Conservation (phyloP, 2,797 vertebrate genomes). For the Rhinoraja longicauda region DNA sequence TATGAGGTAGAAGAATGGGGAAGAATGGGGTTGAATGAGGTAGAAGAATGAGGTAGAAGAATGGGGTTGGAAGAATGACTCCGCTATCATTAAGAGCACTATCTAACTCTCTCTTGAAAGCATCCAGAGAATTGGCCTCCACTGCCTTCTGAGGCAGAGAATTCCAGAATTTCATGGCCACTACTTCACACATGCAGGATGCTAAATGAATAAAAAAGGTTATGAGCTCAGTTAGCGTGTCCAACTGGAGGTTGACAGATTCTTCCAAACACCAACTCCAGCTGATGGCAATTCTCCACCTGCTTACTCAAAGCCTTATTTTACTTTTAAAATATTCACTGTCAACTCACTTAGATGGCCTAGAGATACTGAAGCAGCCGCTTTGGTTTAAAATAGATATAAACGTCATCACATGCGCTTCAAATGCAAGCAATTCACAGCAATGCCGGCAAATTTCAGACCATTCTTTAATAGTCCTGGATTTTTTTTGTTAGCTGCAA, state of each 20-base stretch:
- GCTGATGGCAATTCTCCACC: conserved; percentile 16
- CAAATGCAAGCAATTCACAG: neutral
- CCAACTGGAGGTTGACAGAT: neutral
- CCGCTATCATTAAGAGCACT: too few species aligned
- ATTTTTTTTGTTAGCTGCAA: neutral
- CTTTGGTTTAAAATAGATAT: neutral
- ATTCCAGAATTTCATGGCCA: neutral
- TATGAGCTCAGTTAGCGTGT: neutral
- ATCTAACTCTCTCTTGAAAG: too few species aligned
- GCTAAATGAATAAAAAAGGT: conserved; percentile 6
- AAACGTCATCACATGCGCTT: neutral
- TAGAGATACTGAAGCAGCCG: conserved; percentile 9
- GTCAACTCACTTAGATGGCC: neutral
- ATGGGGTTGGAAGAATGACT: too few species aligned
- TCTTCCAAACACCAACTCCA: neutral
- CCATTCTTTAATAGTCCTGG: neutral
- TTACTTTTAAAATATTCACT: neutral
- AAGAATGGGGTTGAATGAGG: too few species aligned
- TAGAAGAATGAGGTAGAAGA: too few species aligned
- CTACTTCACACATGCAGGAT: neutral
- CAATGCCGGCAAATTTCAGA: neutral
- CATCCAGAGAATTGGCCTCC: too few species aligned
- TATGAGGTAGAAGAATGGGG: too few species aligned
- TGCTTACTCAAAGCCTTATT: neutral
- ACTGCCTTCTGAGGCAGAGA: too few species aligned